These are phyloP conservation scores for Oostethus manadensis DNA, from an alignment of 2,113 vertebrate species.

Conservation along the genomic window DNA sequence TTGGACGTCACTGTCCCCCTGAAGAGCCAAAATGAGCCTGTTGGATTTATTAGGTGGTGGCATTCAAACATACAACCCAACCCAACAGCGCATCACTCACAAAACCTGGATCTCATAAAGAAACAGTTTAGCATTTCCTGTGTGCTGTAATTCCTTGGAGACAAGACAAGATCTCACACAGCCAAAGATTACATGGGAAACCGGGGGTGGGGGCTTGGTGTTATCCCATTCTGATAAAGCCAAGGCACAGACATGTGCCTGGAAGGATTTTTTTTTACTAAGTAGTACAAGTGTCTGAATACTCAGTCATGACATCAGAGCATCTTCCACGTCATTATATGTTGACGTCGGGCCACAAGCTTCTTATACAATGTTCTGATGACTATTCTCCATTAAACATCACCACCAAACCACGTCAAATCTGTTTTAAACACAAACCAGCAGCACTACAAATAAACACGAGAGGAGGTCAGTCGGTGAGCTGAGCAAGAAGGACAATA, in stretches of 20 bases:
- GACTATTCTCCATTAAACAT: constrained; percentile 33
- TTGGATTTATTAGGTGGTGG: constrained; percentile 55
- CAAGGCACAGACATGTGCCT: constrained; percentile 12
- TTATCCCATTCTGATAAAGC: constrained; percentile 10
- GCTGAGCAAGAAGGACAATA: constrained; percentile 5
- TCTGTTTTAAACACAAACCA: constrained; percentile 3
- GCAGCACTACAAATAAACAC: constrained; percentile 34
- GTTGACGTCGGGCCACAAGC: constrained; percentile 23
- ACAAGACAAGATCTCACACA: constrained; percentile 33
- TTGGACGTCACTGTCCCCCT: constrained; percentile 25
- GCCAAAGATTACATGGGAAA: constrained; percentile 12
- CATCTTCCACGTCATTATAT: constrained; percentile 23
- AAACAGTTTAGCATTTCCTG: constrained; percentile 33
- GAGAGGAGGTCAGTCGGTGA: constrained; percentile 11
- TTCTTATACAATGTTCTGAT: constrained; percentile 35
- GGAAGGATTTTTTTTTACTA: constrained; percentile 32
- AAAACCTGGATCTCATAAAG: constrained; percentile 50
- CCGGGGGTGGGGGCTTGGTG: constrained; percentile 11
- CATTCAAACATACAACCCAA: constrained; percentile 53
- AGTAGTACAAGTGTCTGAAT: constrained; percentile 23
- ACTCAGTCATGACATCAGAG: constrained; percentile 41
- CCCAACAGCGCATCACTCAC: constrained; percentile 51
- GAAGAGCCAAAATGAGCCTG: constrained; percentile 44
- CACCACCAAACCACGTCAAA: constrained; percentile 3
- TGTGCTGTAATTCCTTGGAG: constrained; percentile 11